These are phyloP conservation scores for Drosophila siamana DNA, from an alignment of 2,888 invertebrate species.

Conservation along the genomic window DNA sequence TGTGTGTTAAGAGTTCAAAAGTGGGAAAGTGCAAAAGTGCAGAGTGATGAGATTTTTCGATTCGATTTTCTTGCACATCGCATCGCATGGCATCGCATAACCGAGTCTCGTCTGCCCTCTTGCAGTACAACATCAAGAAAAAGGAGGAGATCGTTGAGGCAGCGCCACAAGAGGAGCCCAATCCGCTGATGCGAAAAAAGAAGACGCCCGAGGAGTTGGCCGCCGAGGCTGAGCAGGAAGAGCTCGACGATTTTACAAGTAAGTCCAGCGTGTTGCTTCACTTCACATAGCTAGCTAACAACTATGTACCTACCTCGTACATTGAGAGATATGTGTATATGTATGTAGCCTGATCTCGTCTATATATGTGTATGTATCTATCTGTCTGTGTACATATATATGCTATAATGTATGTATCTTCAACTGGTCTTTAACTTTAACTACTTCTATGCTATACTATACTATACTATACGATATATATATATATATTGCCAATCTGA, in stretches of 20 bases:
- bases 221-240: constrained; percentile 97
- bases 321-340: constrained; percentile 21
- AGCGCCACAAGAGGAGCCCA: constrained; percentile 94
- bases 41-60: no score
- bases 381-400: constrained; percentile 2
- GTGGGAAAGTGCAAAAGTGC: background rate
- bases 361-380: constrained; percentile 9
- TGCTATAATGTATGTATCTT: constrained; percentile 31
- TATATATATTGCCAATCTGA: constrained; percentile 41
- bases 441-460: background rate
- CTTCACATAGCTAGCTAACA: background rate
- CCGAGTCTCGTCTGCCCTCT: constrained; percentile 8
- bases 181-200: constrained; percentile 98
- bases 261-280: constrained; percentile 84
- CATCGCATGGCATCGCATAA: background rate
- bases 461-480: constrained; percentile 6
- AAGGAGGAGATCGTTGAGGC: constrained; percentile 96
- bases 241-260: constrained; percentile 98
- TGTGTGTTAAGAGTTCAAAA: background rate
- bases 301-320: background rate
- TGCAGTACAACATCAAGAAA: constrained; percentile 99
- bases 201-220: constrained; percentile 99
- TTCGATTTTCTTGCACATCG: background rate
- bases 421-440: constrained; percentile 37
- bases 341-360: constrained; percentile 36